Evolutionary conservation across 2,888 invertebrate species (phyloP), one percentile per base, ranked within the genome.

Genomic region (Lycaena phlaeas): DNA sequence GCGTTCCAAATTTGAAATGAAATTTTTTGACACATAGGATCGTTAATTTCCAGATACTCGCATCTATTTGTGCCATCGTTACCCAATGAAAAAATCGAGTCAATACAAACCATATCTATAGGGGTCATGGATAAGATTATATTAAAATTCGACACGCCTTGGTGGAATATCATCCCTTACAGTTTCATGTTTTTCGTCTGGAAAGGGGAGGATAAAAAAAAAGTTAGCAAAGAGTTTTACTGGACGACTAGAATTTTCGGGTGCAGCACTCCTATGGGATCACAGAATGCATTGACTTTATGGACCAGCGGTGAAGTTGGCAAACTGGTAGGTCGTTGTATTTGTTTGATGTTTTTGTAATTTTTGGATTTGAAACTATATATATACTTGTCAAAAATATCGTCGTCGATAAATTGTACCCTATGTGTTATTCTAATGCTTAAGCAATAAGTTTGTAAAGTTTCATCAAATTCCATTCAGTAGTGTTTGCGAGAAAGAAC

Each of bases 91-190:
- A 91, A 91, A 69, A 48, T 75, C 0, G 67, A 69, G 7, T 82
- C 87, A 1, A 89, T 91, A 36, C 54, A 88, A 62, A 74, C 74
- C 12, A 59, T 92, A 25, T 86, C 87, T 0, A 87, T 90, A 48
- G 93, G 92, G 1, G 85, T 86, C 0, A 88, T 90, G 3, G 86
- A 88, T 45, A 94, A 94, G 73, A 86, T 94, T 11, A 87, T 87
- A 40, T 53, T 94, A 1, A 76, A 86, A 37, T 94, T 91, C 63
- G 79, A 89, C 0, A 54, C 74, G 0, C 71, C 73, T 1, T 92
- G 91, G 89, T 92, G 92, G 90, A 74, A 75, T 1, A 62, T 67
- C 6, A 53, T 64, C 60, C 68, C 30, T 50, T 45, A 45, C 1
- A 56, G 54, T 17, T 57, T 48, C 15, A 56, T 45, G 1, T 67